Evolutionary conservation across 1,140 invertebrate species (phyloP), one percentile per base, ranked within the genome.

Genomic region (Heterodera carotae): DNA sequence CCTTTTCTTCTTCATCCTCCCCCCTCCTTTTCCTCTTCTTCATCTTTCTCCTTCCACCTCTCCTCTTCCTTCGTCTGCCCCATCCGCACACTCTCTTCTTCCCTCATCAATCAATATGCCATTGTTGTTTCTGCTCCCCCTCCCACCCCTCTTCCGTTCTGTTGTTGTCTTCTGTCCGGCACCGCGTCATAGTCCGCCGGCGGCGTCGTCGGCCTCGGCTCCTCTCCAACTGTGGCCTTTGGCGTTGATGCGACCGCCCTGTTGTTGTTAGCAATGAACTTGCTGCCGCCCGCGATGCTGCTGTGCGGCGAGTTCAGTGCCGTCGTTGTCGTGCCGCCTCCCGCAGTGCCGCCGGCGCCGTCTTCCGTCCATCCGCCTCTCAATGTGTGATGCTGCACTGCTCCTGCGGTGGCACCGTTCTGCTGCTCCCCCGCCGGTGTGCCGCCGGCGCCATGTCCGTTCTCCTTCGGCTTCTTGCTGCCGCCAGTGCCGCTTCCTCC

Each of bases 121-220:
- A 33, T 33, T 15, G 27, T 56, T 33, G 27, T 56, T 64, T n/a
- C n/a, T n/a, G n/a, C n/a, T n/a, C 72, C 64, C 0, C 62, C 33
- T 62, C 53, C 72, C 39, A 33, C 31, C n/a, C 27, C 34, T 12
- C 56, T 80, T 76, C 70, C 39, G n/a, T 76, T 31, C 36, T 80
- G 74, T 33, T 80, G 25, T 22, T 39, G 73, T n/a, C 80, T 33
- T 53, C 69, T 31, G 25, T 71, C 69, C 43, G 69, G 73, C 73
- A 62, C 69, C 83, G 15, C 48, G 27, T 85, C 84, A 62, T 85
- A 85, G 69, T 85, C 84, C 7, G 80, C 83, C 60, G 85, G 85
- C 53, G 84, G 84, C 12, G 84, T 87, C 25, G 80, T 78, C 29
- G 84, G 84, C 60, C 84, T 77, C 56, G 66, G 59, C 59, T 27